Percentiles rank a stretch among this genome's conserved stretches.
These are phyloP conservation scores for Meriones psammophilus DNA, from an alignment of 2,797 vertebrate species.

Conservation along the genomic window DNA sequence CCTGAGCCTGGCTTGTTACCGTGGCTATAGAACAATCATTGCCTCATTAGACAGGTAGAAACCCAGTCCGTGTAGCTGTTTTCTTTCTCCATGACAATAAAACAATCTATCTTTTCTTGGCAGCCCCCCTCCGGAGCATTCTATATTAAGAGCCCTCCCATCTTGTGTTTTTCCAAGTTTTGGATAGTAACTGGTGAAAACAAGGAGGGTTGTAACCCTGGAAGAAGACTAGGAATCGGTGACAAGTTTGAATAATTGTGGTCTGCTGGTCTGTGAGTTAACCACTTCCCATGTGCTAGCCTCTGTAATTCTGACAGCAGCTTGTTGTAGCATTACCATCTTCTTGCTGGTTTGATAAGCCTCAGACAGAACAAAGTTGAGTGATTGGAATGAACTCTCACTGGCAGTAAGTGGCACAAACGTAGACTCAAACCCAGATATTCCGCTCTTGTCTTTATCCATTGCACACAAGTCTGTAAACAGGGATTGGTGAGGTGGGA, in stretches of 20 bases:
- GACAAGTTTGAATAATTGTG: not conserved
- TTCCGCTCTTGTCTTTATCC: not conserved
- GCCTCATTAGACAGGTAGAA: slow-evolving; percentile 24
- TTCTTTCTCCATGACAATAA: slow-evolving; percentile 22
- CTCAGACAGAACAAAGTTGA: not conserved
- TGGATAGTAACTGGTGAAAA: not conserved
- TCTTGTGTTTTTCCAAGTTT: not conserved
- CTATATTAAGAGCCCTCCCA: not conserved
- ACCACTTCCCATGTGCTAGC: not conserved
- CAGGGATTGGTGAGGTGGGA: not conserved
- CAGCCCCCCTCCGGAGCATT: not conserved
- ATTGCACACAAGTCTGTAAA: not conserved
- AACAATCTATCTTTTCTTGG: slow-evolving; percentile 20
- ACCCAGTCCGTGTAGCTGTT: not conserved
- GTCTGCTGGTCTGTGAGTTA: not conserved
- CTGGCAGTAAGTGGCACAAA: not conserved
- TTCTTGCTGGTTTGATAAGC: not conserved
- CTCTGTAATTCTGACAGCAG: not conserved
- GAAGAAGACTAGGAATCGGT: not conserved
- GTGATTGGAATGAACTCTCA: not conserved
- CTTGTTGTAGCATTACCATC: no score
- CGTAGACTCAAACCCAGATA: not conserved
- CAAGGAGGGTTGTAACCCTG: not conserved
- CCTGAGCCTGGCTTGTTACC: slow-evolving; percentile 13
- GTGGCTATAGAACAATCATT: not conserved